Conservation (phyloP, 2,113 vertebrate species). For the Sciurus niger region DNA sequence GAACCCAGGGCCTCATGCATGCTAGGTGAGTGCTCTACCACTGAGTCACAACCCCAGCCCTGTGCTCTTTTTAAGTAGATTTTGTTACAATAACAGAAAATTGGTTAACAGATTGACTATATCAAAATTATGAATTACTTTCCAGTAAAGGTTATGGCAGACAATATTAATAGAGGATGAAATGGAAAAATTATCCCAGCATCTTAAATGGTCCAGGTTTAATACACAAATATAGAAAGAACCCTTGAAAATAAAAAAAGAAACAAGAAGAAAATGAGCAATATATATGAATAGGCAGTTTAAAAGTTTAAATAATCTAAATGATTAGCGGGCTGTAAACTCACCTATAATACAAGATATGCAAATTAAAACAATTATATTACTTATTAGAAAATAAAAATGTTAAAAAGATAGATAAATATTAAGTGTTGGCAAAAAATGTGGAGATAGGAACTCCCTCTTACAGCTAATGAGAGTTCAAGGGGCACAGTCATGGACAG, state of each 20-base stretch:
- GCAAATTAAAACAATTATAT: neutral
- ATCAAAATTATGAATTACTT: neutral
- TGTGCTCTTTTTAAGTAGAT: neutral
- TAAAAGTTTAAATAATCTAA: neutral
- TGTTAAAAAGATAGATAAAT: neutral
- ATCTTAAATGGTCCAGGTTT: conserved; percentile 3
- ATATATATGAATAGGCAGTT: neutral
- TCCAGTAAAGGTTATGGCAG: neutral
- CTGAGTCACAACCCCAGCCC: too few species aligned
- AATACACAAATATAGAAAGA: neutral
- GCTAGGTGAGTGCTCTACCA: too few species aligned
- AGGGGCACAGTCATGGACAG: neutral
- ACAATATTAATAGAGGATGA: neutral
- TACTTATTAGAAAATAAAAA: neutral
- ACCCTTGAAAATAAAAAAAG: neutral
- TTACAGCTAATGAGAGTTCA: too few species aligned
- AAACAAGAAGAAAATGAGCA: neutral
- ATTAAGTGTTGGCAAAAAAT: neutral
- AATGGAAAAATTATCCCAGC: neutral
- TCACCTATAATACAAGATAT: neutral
- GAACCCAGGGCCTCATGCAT: too few species aligned
- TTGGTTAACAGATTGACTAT: neutral
- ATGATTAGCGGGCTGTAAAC: neutral
- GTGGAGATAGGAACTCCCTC: neutral
- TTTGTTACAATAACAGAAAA: neutral